A percentile compares a stretch with the other conserved stretches of the same genome.
phyloP scores from a whole-genome alignment of 2,888 invertebrate species.

The Apamea sordens region DNA sequence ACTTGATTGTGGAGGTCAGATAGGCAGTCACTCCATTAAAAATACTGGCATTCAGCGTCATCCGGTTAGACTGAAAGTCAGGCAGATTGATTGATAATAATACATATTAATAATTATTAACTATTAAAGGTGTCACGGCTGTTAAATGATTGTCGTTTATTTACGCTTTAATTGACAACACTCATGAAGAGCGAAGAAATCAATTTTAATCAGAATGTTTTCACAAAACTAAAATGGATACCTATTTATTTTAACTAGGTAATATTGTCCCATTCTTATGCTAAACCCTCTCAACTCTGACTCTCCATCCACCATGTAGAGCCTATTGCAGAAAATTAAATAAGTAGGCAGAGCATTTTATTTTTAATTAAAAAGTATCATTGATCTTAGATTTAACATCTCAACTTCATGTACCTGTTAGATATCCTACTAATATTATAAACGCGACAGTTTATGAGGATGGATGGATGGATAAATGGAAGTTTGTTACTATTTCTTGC shows the following conservation, averaged over 20 bases:
- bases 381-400: neutral
- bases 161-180: slow-evolving; percentile 1
- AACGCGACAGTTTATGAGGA: too few species aligned
- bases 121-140: slow-evolving; percentile 10
- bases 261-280: too few species aligned
- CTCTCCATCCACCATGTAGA: neutral
- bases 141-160: neutral
- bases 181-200: neutral
- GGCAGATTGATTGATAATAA: neutral
- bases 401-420: too few species aligned
- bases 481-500: too few species aligned
- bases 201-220: too few species aligned
- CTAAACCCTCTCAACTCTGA: neutral
- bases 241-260: too few species aligned
- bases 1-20: neutral
- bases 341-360: neutral
- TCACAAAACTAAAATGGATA: neutral
- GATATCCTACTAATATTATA: neutral
- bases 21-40: neutral
- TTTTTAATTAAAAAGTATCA: neutral
- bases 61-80: neutral
- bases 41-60: neutral
- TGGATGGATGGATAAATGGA: too few species aligned
- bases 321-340: neutral
- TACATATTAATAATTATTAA: slow-evolving; percentile 19